A percentile compares a stretch with the other conserved stretches of the same genome.
Conservation (phyloP, 2,797 vertebrate genomes). For the Melanotaenia boesemani region DNA sequence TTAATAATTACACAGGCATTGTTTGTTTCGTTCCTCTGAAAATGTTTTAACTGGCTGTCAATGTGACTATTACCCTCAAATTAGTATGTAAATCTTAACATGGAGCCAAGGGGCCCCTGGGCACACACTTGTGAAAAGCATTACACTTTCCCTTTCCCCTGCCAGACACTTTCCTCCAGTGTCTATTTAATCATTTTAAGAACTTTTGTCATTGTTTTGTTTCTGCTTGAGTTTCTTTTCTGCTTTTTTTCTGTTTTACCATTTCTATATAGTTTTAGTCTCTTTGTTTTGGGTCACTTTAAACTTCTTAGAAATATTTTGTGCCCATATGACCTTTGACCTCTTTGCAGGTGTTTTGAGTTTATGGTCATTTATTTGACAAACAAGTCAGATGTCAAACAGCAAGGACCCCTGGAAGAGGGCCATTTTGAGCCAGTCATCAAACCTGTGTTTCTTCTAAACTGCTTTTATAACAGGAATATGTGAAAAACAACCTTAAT, state of each 20-base stretch:
- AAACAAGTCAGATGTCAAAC: not conserved
- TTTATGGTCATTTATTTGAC: conserved; percentile 2
- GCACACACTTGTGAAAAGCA: not conserved
- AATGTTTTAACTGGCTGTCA: conserved; percentile 55
- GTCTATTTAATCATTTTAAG: no score
- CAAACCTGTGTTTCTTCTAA: not conserved
- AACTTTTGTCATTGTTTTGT: not conserved
- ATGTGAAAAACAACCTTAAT: not conserved
- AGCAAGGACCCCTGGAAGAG: no score
- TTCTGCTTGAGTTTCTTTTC: no score
- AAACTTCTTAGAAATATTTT: not conserved
- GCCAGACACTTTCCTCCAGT: not conserved
- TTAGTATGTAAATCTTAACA: conserved; percentile 4
- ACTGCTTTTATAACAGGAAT: not conserved
- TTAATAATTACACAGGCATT: conserved; percentile 45
- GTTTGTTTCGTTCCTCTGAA: conserved; percentile 33
- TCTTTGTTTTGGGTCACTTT: not conserved
- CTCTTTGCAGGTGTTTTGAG: not conserved
- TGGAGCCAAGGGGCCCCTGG: not conserved
- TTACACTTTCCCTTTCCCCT: no score
- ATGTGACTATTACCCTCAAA: not conserved
- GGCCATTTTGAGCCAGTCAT: not conserved
- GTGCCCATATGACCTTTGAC: not conserved
- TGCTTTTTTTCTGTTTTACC: no score
- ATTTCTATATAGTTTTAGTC: not conserved